Evolutionary conservation across 2,797 vertebrate genomes (phyloP), one percentile per base, ranked within the genome.

Genomic region (Odontamblyopus lacepedii): DNA sequence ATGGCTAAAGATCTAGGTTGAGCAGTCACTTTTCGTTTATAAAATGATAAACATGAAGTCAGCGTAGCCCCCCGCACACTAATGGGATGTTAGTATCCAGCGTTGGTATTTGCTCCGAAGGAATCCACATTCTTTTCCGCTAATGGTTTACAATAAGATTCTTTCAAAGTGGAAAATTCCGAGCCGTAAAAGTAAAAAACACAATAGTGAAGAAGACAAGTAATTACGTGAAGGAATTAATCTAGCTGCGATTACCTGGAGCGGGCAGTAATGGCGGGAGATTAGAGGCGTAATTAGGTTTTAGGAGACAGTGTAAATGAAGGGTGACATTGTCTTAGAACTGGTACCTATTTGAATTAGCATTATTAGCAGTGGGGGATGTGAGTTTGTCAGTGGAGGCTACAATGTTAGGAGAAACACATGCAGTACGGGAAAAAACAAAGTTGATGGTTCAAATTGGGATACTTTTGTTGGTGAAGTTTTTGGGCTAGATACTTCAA

Each of bases 71-170:
- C 69, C 30, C 67, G 64, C 59, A 74, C 68, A 70, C 50, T 18
- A 48, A 74, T 78, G 84, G 72, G 69, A 86, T 84, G 70, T 79
- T 80, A 74, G 72, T 71, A 75, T 88, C 75, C 76, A 4, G 18
- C 32, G 30, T 26, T 71, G 78, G 81, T 85, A 85, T 75, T 71
- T 30, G 75, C 61, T n/a, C 70, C 78, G 26, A 59, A 32, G 61
- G 79, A 85, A 82, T 84, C 66, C 69, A 73, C 78, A 87, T 89
- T 88, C 87, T 75, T 74, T 15, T 23, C 69, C 30, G 66, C 53
- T 72, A n/a, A 73, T 59, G 26, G 63, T 55, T 71, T 75, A 71
- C 63, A 27, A 56, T n/a, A 67, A 66, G 41, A 69, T 18, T 41
- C 9, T 63, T 63, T 66, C 4, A 68, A 74, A 30, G 6, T 9